Evolutionary conservation across 1,140 invertebrate species (phyloP).

Genomic region (Agraylea sexmaculata): DNA sequence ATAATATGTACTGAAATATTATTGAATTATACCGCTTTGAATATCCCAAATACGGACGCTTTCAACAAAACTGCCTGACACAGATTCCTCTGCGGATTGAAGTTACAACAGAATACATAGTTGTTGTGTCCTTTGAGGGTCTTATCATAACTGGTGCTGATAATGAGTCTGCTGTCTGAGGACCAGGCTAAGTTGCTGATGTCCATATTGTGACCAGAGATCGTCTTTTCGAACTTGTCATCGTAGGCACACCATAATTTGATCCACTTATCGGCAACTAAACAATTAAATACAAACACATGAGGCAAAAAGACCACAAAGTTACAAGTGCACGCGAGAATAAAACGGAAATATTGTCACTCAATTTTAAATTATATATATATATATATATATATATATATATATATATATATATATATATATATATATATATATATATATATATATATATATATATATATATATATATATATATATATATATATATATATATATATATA

Average conservation of each 20-base stretch:
- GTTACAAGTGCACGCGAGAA: no score
- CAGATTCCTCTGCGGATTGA: slow-evolving; percentile 98
- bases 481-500: no score
- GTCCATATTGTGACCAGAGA: slow-evolving; percentile 95
- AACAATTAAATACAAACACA: no score
- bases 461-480: no score
- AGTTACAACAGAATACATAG: slow-evolving; percentile 99
- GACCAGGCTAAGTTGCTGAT: slow-evolving; percentile 99
- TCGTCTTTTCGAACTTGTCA: slow-evolving; percentile 99
- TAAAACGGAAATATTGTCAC: no score
- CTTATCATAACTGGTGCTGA: slow-evolving; percentile 98
- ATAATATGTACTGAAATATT: slow-evolving; percentile 1
- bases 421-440: no score
- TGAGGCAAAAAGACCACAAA: no score
- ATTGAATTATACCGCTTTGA: slow-evolving; percentile 62
- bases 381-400: no score
- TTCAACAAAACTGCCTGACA: slow-evolving; percentile 99
- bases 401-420: no score
- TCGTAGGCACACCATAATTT: slow-evolving; percentile 99
- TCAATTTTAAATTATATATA: no score
- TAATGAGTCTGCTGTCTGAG: slow-evolving; percentile 86
- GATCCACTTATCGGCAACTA: slow-evolving; percentile 91
- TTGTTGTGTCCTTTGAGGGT: slow-evolving; percentile 99
- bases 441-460: no score
- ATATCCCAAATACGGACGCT: slow-evolving; percentile 99